Conservation (phyloP, 2,797 vertebrate genomes). For the Clamator glandarius region DNA sequence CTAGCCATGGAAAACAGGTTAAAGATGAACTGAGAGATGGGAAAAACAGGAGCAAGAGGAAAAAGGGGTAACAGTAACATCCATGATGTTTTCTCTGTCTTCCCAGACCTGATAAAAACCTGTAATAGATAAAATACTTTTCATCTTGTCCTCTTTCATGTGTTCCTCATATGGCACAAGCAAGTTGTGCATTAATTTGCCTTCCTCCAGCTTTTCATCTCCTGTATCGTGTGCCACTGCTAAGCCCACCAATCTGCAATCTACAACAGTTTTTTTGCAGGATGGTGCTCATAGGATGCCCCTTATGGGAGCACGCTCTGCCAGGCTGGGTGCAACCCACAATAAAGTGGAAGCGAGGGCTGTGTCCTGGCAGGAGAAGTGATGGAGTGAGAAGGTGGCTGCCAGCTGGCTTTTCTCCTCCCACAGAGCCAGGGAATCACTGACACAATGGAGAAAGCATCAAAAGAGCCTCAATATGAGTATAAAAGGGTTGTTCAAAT, state of each 20-base stretch:
- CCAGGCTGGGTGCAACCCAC: not conserved
- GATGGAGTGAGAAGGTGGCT: not conserved
- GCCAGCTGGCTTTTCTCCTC: not conserved
- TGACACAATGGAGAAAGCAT: not conserved
- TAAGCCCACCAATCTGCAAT: not conserved
- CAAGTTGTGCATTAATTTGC: not conserved
- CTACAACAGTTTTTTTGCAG: not conserved
- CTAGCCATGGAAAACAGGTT: not conserved
- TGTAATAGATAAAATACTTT: not conserved
- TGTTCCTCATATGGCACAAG: not conserved
- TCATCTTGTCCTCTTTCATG: not conserved
- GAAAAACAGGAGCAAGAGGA: not conserved
- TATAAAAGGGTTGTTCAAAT: not conserved
- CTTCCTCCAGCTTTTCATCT: not conserved
- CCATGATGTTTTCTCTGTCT: not conserved
- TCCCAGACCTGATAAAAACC: not conserved
- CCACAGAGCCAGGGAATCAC: not conserved
- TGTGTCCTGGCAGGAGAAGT: not conserved
- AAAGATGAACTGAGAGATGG: not conserved
- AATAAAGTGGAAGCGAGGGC: not conserved
- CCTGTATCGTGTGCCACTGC: not conserved
- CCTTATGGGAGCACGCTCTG: not conserved
- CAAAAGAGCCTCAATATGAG: not conserved
- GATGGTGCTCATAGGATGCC: not conserved
- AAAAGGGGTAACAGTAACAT: not conserved